These are phyloP conservation scores for Ovis aries DNA, from an alignment of 2,113 vertebrate species.

Conservation along the genomic window DNA sequence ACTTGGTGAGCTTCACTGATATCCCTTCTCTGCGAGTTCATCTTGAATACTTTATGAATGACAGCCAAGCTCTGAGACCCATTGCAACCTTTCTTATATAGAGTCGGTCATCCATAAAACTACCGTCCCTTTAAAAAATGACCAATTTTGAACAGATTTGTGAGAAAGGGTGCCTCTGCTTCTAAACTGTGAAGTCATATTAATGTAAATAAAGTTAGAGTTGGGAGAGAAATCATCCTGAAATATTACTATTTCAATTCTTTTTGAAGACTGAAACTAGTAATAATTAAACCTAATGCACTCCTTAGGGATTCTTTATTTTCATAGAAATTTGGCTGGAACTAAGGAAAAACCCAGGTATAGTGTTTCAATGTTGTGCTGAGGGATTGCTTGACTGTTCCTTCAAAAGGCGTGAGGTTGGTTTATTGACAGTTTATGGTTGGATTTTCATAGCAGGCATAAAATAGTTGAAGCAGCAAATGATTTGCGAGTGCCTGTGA, in stretches of 20 bases:
- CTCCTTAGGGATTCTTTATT: conserved; percentile 9
- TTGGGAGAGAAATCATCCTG: neutral
- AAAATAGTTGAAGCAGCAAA: neutral
- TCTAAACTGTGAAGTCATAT: neutral
- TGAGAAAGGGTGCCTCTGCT: conserved; percentile 31
- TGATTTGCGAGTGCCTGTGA: neutral
- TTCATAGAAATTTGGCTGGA: neutral
- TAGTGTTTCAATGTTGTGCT: conserved; percentile 26
- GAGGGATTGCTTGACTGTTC: neutral
- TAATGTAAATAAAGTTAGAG: neutral
- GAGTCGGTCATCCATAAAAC: conserved; percentile 32
- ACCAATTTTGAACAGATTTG: conserved; percentile 31
- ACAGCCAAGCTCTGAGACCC: neutral
- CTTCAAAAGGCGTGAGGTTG: neutral
- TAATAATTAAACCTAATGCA: neutral
- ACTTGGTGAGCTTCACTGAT: neutral
- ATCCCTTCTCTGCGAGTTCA: neutral
- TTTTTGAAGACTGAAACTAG: conserved; percentile 21
- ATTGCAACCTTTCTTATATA: neutral
- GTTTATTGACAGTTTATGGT: neutral
- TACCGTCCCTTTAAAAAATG: neutral
- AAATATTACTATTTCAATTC: neutral
- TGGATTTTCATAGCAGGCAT: conserved; percentile 33
- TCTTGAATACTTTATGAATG: conserved; percentile 15
- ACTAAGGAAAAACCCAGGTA: neutral